phyloP scores from a whole-genome alignment of 2,797 vertebrate genomes.

The Chaenodraco wilsoni region DNA sequence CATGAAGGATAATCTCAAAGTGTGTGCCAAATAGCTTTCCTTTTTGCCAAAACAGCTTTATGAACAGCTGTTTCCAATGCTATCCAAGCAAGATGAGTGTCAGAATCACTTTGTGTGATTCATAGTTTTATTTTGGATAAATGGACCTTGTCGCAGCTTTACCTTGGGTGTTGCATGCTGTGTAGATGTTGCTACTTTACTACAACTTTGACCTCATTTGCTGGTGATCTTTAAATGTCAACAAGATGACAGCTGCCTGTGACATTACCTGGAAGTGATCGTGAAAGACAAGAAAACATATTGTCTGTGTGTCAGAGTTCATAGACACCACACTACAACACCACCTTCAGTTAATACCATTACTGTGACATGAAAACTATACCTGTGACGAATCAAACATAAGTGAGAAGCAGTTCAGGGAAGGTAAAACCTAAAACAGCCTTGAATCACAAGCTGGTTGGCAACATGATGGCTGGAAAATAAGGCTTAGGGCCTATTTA shows the following conservation, averaged over 20 bases:
- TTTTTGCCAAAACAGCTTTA: background rate
- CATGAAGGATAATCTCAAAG: background rate
- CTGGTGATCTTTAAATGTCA: slow-evolving; percentile 20
- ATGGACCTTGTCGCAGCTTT: background rate
- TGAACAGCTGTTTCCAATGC: slow-evolving; percentile 5
- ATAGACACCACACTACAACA: background rate
- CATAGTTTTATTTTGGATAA: background rate
- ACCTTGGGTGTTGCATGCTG: background rate
- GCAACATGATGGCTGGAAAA: background rate
- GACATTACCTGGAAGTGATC: slow-evolving; percentile 3
- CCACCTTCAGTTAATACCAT: background rate
- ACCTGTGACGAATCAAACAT: slow-evolving; percentile 4
- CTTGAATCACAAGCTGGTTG: background rate
- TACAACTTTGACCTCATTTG: slow-evolving; percentile 11
- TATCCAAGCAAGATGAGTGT: background rate
- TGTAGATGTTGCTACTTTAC: background rate
- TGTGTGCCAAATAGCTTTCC: background rate
- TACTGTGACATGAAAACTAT: background rate
- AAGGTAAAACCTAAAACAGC: background rate
- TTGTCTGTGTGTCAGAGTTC: background rate
- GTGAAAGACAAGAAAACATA: background rate
- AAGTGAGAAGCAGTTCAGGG: background rate
- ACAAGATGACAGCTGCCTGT: slow-evolving; percentile 2
- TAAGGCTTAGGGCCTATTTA: background rate
- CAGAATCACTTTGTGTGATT: background rate